Conservation (phyloP, 2,113 vertebrate species). For the Cyprinus carpio region DNA sequence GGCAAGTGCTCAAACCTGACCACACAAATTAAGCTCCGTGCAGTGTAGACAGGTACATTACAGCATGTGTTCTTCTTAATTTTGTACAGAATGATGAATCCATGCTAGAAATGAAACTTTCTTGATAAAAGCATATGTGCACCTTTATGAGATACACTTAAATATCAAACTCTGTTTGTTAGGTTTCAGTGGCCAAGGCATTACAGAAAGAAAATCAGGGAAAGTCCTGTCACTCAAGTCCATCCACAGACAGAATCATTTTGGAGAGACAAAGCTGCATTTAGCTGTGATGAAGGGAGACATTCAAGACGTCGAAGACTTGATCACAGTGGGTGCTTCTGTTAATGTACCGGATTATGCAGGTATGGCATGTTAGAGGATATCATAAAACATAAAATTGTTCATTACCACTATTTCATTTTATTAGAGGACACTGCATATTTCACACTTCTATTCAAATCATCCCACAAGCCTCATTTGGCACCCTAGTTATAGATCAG, state of each 20-base stretch:
- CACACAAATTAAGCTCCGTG: not conserved
- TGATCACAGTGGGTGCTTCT: slow-evolving; percentile 70
- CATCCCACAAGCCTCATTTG: not conserved
- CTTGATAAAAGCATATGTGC: not conserved
- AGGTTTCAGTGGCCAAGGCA: not conserved
- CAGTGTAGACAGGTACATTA: not conserved
- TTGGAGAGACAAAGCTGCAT: slow-evolving; percentile 77
- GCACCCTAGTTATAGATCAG: not conserved
- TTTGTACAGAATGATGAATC: not conserved
- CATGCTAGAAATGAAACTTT: not conserved
- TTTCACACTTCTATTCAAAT: not conserved
- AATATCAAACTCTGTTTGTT: not conserved
- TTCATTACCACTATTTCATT: not conserved
- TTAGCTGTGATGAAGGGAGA: slow-evolving; percentile 70
- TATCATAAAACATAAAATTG: not conserved
- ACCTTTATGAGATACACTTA: not conserved
- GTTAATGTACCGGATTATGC: slow-evolving; percentile 76
- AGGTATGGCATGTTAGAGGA: slow-evolving; percentile 65
- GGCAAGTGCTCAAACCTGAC: slow-evolving; percentile 9
- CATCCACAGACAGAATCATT: slow-evolving; percentile 67
- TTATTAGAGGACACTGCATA: too few species aligned
- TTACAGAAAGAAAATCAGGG: slow-evolving; percentile 1
- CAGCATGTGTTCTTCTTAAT: not conserved
- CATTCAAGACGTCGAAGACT: slow-evolving; percentile 58
- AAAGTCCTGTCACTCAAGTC: not conserved